Conservation (phyloP, 2,888 invertebrate species). For the Ichneumoninae sp. region DNA sequence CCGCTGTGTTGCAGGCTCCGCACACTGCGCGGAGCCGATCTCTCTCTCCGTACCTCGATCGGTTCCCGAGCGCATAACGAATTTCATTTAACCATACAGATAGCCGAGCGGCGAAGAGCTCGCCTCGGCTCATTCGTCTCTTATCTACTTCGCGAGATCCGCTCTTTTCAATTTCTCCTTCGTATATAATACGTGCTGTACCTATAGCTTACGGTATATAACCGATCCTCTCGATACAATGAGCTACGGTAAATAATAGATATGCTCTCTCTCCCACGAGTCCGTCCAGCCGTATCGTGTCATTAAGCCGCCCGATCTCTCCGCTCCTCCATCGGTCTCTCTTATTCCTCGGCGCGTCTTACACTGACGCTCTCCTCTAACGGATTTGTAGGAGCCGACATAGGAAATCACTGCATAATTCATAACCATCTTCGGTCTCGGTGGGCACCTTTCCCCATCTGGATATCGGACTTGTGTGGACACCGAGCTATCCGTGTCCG, state of each 20-base stretch:
- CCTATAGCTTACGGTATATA: constrained; percentile 22
- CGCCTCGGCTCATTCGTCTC: constrained; percentile 60
- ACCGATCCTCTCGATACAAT: constrained; percentile 69
- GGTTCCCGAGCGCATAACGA: constrained; percentile 64
- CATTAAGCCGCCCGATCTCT: constrained; percentile 64
- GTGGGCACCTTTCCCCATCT: constrained; percentile 44
- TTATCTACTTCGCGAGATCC: constrained; percentile 64
- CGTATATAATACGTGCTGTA: constrained; percentile 8
- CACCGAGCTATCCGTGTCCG: neutral
- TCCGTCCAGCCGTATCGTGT: constrained; percentile 68
- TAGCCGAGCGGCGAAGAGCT: constrained; percentile 41
- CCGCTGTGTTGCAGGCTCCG: constrained; percentile 36
- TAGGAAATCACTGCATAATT: constrained; percentile 63
- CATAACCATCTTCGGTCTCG: constrained; percentile 55
- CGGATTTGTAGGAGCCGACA: constrained; percentile 41
- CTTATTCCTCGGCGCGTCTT: constrained; percentile 23
- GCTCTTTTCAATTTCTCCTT: constrained; percentile 67
- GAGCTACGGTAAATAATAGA: constrained; percentile 71
- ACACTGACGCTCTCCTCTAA: neutral
- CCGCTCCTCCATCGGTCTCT: constrained; percentile 23
- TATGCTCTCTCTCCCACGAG: constrained; percentile 68
- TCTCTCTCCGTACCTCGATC: constrained; percentile 33
- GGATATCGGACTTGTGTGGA: constrained; percentile 44
- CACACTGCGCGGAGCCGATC: constrained; percentile 18
- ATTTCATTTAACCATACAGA: constrained; percentile 67